These are phyloP conservation scores for Neosilurus mollespiculum DNA, from an alignment of 2,797 vertebrate genomes.

Conservation along the genomic window DNA sequence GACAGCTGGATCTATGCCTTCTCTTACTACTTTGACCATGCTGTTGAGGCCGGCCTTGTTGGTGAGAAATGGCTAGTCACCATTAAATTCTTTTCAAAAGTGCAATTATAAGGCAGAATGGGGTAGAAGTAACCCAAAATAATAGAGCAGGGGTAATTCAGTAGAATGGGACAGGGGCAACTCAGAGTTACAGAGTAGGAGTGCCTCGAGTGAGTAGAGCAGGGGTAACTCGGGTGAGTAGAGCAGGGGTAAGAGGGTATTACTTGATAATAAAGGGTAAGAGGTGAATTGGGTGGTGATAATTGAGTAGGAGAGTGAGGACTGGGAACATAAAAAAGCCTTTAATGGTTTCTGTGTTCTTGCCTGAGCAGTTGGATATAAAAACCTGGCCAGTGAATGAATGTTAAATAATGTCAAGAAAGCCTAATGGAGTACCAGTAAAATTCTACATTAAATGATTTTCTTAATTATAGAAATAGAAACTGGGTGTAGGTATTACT, in stretches of 20 bases:
- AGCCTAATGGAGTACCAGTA: background rate
- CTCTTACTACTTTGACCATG: constrained; percentile 95
- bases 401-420: background rate
- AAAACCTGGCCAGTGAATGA: background rate
- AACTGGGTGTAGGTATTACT: background rate
- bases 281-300: no score
- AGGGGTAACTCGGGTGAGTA: background rate
- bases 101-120: background rate
- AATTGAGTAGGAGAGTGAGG: background rate
- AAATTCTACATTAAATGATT: background rate
- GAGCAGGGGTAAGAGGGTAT: background rate
- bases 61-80: constrained; percentile 68
- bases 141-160: background rate
- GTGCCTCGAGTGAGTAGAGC: background rate
- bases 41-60: constrained; percentile 87
- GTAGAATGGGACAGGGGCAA: background rate
- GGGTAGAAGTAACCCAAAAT: background rate
- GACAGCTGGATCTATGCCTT: constrained; percentile 87
- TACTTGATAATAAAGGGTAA: no score
- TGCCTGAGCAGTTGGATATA: background rate
- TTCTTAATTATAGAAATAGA: background rate
- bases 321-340: background rate
- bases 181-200: background rate
- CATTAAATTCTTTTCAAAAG: background rate
- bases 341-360: background rate